Percentiles rank a stretch among this genome's conserved stretches.
phyloP scores from a whole-genome alignment of 2,797 vertebrate species.

The Neosilurus mollespiculum region DNA sequence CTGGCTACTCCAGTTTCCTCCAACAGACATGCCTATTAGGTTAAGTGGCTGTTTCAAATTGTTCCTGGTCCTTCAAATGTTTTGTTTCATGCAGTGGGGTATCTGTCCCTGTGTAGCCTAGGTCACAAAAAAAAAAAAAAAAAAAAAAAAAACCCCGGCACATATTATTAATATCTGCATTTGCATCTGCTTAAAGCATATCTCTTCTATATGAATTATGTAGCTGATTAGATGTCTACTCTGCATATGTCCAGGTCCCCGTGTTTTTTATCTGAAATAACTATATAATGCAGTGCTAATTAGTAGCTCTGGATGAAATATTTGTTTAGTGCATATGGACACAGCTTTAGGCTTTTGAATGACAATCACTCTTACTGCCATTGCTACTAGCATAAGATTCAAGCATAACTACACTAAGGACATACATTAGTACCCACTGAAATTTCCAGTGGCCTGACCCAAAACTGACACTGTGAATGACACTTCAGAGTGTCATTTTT shows the following conservation, averaged over 20 bases:
- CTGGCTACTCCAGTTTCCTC: no score
- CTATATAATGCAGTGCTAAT: conserved; percentile 34
- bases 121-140: not conserved
- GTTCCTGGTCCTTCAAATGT: not conserved
- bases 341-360: conserved; percentile 38
- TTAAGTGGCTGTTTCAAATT: no score
- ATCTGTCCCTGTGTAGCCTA: not conserved
- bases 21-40: no score
- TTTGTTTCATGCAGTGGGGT: not conserved
- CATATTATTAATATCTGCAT: not conserved
- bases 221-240: not conserved
- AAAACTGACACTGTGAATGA: conserved; percentile 31
- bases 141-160: not conserved
- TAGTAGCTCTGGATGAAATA: conserved; percentile 46
- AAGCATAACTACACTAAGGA: conserved; percentile 39
- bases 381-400: conserved; percentile 48
- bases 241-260: not conserved
- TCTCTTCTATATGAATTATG: not conserved
- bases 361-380: conserved; percentile 43
- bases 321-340: conserved; percentile 4
- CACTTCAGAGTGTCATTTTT: not conserved
- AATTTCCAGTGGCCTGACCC: conserved; percentile 33
- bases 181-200: not conserved
- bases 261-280: not conserved
- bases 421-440: conserved; percentile 49